Conservation (phyloP, 92 coral and sea anemone genomes). For the Parazoanthus swiftii region DNA sequence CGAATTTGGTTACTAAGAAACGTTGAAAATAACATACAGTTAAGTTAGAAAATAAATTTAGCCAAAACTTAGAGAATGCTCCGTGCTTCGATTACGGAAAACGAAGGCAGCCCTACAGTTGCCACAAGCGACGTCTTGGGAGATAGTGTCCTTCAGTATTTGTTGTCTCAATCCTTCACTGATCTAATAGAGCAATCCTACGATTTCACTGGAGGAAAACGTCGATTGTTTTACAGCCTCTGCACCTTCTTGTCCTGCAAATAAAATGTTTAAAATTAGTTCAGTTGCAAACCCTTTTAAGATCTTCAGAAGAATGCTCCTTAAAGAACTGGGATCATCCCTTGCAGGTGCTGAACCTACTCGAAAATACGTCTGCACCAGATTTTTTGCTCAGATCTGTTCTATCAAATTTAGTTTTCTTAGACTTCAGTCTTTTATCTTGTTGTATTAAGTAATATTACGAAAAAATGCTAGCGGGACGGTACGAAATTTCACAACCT, state of each 20-base stretch:
- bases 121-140: background rate
- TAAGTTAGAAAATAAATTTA: no score
- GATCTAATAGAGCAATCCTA: slow-evolving; percentile 13
- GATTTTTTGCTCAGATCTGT: no score
- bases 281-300: background rate
- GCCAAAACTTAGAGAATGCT: background rate
- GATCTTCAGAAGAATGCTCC: background rate
- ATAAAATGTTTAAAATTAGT: background rate
- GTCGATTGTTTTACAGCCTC: slow-evolving; percentile 41
- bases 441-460: no score
- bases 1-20: background rate
- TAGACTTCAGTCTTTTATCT: no score
- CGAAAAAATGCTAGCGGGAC: no score
- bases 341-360: background rate
- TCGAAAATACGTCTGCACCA: no score
- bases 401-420: no score
- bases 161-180: background rate
- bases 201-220: slow-evolving; percentile 45
- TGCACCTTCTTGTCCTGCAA: slow-evolving; percentile 38
- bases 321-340: background rate
- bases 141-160: background rate
- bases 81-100: background rate
- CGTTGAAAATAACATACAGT: background rate
- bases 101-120: background rate
- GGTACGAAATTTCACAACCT: no score